These are phyloP conservation scores for Lanius collurio DNA, from an alignment of 2,113 vertebrate species.

Conservation along the genomic window DNA sequence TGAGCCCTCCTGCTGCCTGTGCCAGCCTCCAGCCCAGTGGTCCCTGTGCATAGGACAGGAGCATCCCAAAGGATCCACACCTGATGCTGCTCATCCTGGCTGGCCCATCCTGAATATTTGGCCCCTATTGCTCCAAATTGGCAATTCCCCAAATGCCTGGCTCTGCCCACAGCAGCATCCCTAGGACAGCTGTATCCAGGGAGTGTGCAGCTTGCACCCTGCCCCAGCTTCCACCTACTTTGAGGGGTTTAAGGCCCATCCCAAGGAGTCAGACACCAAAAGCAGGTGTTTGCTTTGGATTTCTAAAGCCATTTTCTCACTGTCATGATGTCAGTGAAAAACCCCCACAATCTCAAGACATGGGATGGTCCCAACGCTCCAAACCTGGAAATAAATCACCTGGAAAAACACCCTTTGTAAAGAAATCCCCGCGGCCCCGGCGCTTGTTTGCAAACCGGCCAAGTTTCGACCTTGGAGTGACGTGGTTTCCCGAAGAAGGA, in stretches of 20 bases:
- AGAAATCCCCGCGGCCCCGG: neutral
- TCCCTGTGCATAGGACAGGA: neutral
- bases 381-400: conserved; percentile 14
- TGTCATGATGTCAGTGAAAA: neutral
- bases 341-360: neutral
- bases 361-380: neutral
- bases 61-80: neutral
- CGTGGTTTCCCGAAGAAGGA: neutral
- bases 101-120: fast-evolving
- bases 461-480: neutral
- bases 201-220: neutral
- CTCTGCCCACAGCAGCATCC: neutral
- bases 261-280: neutral
- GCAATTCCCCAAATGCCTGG: neutral
- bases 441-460: neutral
- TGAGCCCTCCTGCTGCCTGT: neutral
- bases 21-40: neutral
- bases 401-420: neutral
- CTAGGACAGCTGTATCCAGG: neutral
- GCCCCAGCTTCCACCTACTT: neutral
- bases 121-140: fast-evolving
- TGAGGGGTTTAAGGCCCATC: neutral
- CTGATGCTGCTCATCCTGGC: fast-evolving
- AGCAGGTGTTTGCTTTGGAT: neutral
- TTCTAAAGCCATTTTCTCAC: neutral